A percentile compares a stretch with the other conserved stretches of the same genome.
Conservation (phyloP, 2,113 vertebrate genomes). For the human region DNA sequence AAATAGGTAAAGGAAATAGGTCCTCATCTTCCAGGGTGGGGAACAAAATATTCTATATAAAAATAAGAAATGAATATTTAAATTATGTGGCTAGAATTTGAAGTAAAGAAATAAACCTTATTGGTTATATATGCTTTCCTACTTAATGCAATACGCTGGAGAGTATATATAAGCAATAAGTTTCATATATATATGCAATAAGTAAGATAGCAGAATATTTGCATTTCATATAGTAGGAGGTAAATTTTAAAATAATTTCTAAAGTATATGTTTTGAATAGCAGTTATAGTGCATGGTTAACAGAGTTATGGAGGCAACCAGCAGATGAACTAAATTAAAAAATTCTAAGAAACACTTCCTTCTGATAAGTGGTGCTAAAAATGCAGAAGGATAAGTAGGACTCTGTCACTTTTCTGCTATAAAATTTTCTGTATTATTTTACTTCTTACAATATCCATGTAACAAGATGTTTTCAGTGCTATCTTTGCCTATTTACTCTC, state of each 20-base stretch:
- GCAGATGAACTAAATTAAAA: not conserved
- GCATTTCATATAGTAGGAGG: not conserved
- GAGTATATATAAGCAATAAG: no score
- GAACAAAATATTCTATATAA: not conserved
- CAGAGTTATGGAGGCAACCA: not conserved
- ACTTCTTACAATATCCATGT: not conserved
- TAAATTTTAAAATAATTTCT: not conserved
- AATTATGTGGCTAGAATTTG: not conserved
- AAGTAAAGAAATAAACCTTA: not conserved
- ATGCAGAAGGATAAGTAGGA: not conserved
- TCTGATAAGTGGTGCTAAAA: not conserved
- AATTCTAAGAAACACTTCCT: not conserved
- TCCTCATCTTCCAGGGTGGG: not conserved
- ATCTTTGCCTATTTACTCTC: not conserved
- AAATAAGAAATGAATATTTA: constrained; percentile 21
- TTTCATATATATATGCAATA: not conserved
- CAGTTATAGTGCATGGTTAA: not conserved
- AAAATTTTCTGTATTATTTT: not conserved
- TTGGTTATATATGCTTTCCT: no score
- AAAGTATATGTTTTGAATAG: not conserved
- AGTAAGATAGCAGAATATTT: not conserved
- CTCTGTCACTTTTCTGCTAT: not conserved
- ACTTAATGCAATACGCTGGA: no score
- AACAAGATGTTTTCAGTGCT: not conserved
- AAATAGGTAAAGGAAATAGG: not conserved